Conservation (phyloP, 2,888 invertebrate species). For the Bombylius major region DNA sequence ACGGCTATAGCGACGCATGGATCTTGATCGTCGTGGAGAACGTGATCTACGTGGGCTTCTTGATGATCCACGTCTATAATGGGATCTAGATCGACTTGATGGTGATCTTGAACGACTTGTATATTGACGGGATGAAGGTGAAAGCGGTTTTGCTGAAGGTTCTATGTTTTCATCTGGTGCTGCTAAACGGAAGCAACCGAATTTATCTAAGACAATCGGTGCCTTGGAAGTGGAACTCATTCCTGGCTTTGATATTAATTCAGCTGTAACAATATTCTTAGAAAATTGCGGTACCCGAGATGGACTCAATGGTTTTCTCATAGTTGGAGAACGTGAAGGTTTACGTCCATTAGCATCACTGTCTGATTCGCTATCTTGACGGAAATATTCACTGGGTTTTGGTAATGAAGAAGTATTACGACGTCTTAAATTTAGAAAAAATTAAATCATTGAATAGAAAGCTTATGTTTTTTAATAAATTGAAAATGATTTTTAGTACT, state of each 20-base stretch:
- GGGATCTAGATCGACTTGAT: slow-evolving; percentile 17
- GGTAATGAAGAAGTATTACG: background rate
- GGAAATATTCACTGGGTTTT: background rate
- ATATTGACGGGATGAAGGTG: slow-evolving; percentile 13
- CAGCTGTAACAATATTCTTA: slow-evolving; percentile 12
- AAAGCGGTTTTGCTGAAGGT: slow-evolving; percentile 7
- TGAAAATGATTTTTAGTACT: background rate
- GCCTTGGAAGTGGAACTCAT: slow-evolving; percentile 23
- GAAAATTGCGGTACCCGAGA: slow-evolving; percentile 11
- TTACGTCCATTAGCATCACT: background rate
- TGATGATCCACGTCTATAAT: slow-evolving; percentile 28
- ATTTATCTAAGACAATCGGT: slow-evolving; percentile 57
- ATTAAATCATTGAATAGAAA: background rate
- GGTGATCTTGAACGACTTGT: slow-evolving; percentile 10
- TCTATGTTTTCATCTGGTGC: slow-evolving; percentile 34
- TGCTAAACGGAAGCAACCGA: slow-evolving; percentile 56
- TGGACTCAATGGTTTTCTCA: background rate
- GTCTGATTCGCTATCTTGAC: no score
- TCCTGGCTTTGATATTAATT: slow-evolving; percentile 13
- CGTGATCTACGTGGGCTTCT: slow-evolving; percentile 41
- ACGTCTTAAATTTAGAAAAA: background rate
- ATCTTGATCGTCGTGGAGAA: slow-evolving; percentile 24
- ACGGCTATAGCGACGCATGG: background rate
- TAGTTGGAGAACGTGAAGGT: background rate
- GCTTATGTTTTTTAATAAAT: no score